These are phyloP conservation scores for Aromia moschata DNA, from an alignment of 2,888 invertebrate genomes.

Conservation along the genomic window DNA sequence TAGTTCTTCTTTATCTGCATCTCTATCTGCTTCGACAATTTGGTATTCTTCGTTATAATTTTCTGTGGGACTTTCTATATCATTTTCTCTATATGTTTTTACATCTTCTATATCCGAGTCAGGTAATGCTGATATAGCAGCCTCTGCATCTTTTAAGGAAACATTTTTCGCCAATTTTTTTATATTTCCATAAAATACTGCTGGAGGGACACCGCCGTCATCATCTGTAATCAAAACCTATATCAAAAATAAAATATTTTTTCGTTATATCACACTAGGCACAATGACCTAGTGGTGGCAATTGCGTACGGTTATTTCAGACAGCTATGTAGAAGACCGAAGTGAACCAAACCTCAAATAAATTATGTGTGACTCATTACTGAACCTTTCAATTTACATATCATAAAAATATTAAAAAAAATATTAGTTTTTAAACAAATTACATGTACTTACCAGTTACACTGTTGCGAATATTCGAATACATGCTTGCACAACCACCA, in stretches of 20 bases:
- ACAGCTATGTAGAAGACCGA: background rate
- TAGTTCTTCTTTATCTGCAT: background rate
- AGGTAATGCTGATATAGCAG: constrained; percentile 22
- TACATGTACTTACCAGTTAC: constrained; percentile 21
- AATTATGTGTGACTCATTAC: background rate
- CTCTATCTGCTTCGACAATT: background rate
- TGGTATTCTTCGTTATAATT: constrained; percentile 6
- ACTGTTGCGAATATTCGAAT: too few relatives aligned
- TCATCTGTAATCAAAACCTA: constrained; percentile 19
- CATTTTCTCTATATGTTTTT: background rate
- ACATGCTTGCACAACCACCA: too few relatives aligned
- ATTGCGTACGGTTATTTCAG: constrained; percentile 22
- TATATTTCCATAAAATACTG: constrained; percentile 17
- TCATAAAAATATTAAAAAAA: constrained; percentile 1
- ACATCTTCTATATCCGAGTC: constrained; percentile 25
- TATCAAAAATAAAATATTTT: constrained; percentile 1
- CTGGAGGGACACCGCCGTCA: constrained; percentile 23
- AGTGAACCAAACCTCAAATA: constrained; percentile 5
- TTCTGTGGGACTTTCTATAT: constrained; percentile 8
- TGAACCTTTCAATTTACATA: constrained; percentile 1
- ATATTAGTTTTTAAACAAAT: constrained; percentile 6
- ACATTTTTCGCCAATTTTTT: constrained; percentile 25
- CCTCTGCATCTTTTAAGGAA: constrained; percentile 20
- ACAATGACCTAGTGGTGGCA: constrained; percentile 17
- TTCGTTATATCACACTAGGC: background rate